These are phyloP conservation scores for Drosophila macrospina DNA, from an alignment of 2,888 invertebrate species.

Conservation along the genomic window DNA sequence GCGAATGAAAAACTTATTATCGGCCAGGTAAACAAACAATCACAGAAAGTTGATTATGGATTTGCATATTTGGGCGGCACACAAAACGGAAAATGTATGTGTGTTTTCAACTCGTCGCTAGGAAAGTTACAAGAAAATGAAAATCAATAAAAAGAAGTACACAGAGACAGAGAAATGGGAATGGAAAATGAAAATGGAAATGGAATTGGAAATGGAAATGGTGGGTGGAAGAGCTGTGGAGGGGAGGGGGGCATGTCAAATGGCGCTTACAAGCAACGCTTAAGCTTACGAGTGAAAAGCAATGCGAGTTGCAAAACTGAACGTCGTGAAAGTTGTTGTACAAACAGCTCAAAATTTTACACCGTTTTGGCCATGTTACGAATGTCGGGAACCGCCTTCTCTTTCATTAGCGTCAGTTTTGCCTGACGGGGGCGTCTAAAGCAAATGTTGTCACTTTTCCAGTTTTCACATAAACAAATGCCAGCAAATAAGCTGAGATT, in stretches of 20 bases:
- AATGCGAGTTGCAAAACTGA: conserved; percentile 28
- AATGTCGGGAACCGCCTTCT: conserved; percentile 43
- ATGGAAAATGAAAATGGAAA: conserved; percentile 27
- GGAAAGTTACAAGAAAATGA: conserved; percentile 34
- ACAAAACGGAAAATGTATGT: conserved; percentile 4
- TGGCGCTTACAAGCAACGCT: conserved; percentile 36
- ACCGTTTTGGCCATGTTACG: conserved; percentile 37
- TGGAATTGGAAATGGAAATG: conserved; percentile 11
- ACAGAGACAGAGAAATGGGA: conserved; percentile 14
- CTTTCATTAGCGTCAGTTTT: conserved; percentile 50
- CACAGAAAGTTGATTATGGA: conserved; percentile 64
- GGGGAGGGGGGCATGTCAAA: conserved; percentile 46
- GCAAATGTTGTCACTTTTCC: conserved; percentile 23
- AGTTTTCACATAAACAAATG: conserved; percentile 25
- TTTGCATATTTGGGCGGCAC: conserved; percentile 60
- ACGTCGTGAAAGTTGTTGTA: conserved; percentile 69
- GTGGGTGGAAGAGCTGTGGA: conserved; percentile 2
- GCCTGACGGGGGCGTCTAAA: conserved; percentile 9
- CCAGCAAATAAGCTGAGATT: conserved; percentile 11
- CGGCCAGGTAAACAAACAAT: conserved; percentile 47
- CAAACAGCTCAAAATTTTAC: conserved; percentile 28
- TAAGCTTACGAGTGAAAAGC: conserved; percentile 49
- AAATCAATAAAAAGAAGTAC: conserved; percentile 40
- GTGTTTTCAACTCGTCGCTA: conserved; percentile 21
- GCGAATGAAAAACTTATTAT: conserved; percentile 60